A percentile compares a stretch with the other conserved stretches of the same genome.
phyloP scores from a whole-genome alignment of 1,140 invertebrate species.

The Pogonomyrmex barbatus region DNA sequence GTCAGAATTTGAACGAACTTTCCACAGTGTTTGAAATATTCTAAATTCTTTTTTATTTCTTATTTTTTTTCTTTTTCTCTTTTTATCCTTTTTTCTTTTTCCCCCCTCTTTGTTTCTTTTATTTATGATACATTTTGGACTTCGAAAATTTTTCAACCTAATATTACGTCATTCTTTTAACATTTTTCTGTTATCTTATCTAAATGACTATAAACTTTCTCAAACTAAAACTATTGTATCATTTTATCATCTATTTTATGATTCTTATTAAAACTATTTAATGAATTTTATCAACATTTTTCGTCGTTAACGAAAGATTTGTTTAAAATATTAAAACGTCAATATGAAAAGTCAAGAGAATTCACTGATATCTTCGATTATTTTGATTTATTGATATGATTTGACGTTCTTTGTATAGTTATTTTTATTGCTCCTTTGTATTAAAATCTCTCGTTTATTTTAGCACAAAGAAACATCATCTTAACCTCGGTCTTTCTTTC shows the following conservation, averaged over 20 bases:
- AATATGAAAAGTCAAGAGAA: not conserved
- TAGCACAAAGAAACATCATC: not conserved
- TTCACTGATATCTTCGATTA: not conserved
- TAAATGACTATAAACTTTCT: not conserved
- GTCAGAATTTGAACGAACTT: not conserved
- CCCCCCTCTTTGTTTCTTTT: no score
- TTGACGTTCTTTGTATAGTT: not conserved
- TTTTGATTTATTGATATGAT: not conserved
- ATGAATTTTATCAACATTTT: not conserved
- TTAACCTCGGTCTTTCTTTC: slow-evolving; percentile 10
- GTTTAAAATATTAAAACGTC: slow-evolving; percentile 2
- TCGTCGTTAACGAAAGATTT: not conserved
- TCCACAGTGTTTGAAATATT: not conserved
- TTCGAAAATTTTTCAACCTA: no score
- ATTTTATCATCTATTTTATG: not conserved
- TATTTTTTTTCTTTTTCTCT: not conserved
- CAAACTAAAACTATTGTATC: not conserved
- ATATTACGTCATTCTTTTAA: no score
- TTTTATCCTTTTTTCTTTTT: no score
- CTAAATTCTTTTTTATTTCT: no score
- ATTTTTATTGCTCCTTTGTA: not conserved
- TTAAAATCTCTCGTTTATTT: slow-evolving; percentile 16
- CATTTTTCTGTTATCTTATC: not conserved
- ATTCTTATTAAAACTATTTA: not conserved
- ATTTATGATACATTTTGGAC: no score